Evolutionary conservation across 2,797 vertebrate species (phyloP).

Genomic region (Tapirus indicus): DNA sequence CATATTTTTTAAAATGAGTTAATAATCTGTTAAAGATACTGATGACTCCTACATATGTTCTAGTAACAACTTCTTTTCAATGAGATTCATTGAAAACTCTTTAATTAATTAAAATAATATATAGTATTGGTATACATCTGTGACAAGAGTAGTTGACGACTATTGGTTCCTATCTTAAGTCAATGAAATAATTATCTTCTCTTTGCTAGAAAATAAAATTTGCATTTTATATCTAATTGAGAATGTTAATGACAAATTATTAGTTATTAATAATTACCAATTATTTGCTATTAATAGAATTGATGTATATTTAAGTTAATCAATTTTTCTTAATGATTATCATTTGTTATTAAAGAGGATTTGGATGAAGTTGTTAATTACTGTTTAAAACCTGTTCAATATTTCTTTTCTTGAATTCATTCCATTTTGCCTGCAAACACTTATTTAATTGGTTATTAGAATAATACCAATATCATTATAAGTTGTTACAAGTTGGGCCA

Average conservation of each 20-base stretch:
- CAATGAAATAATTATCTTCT: background rate
- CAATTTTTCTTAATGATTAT: background rate
- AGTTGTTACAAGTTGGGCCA: background rate
- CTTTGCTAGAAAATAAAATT: background rate
- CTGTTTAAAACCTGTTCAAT: background rate
- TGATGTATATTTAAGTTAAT: background rate
- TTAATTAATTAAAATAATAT: background rate
- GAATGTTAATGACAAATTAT: background rate
- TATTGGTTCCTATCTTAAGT: background rate
- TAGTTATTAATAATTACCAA: background rate
- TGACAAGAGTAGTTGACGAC: background rate
- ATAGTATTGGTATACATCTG: background rate
- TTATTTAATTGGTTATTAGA: background rate
- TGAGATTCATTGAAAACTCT: background rate
- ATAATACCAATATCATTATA: background rate
- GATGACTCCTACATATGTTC: background rate
- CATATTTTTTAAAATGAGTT: background rate
- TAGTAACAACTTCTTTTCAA: background rate
- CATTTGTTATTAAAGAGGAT: background rate
- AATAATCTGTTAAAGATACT: background rate
- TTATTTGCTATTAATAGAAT: background rate
- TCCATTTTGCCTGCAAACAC: background rate
- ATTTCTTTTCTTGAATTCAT: background rate
- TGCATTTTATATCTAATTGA: background rate
- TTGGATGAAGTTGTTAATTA: background rate